These are phyloP conservation scores for Microctenopoma stevenorrisi DNA, from an alignment of 2,797 vertebrate genomes.

Conservation along the genomic window DNA sequence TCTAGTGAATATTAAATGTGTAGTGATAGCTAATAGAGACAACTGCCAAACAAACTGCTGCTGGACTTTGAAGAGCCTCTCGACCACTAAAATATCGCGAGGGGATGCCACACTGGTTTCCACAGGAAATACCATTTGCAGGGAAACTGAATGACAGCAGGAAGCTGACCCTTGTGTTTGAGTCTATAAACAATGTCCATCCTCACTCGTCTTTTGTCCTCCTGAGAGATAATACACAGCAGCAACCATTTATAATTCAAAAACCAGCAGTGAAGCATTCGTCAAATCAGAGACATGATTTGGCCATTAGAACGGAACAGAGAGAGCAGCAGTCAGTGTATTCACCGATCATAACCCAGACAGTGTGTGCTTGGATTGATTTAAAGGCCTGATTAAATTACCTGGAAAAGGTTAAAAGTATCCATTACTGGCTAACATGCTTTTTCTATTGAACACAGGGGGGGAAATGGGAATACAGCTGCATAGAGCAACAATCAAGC, in stretches of 20 bases:
- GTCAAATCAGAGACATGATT: constrained; percentile 64
- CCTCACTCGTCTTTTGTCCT: constrained; percentile 45
- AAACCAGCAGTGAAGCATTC: constrained; percentile 59
- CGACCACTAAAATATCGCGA: constrained; percentile 19
- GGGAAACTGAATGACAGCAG: constrained; percentile 28
- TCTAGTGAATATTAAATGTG: not conserved
- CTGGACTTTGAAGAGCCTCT: constrained; percentile 32
- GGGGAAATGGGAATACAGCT: constrained; percentile 58
- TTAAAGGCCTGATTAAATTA: constrained; percentile 82
- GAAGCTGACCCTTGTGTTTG: constrained; percentile 31
- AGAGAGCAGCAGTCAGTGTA: constrained; percentile 47
- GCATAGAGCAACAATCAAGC: constrained; percentile 59
- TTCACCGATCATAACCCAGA: constrained; percentile 72
- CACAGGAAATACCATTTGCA: constrained; percentile 54
- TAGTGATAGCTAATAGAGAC: constrained; percentile 22
- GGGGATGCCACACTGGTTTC: constrained; percentile 28
- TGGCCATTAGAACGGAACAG: constrained; percentile 43
- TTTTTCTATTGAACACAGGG: constrained; percentile 73
- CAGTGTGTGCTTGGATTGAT: constrained; percentile 74
- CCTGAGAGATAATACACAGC: constrained; percentile 45
- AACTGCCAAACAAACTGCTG: constrained; percentile 44
- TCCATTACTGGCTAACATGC: constrained; percentile 77
- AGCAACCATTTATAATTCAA: constrained; percentile 67
- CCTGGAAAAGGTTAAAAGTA: constrained; percentile 83
- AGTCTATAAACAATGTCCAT: constrained; percentile 39